A percentile compares a stretch with the other conserved stretches of the same genome.
These are phyloP conservation scores for Acestrorhynchus altus DNA, from an alignment of 2,797 vertebrate genomes.

Conservation along the genomic window DNA sequence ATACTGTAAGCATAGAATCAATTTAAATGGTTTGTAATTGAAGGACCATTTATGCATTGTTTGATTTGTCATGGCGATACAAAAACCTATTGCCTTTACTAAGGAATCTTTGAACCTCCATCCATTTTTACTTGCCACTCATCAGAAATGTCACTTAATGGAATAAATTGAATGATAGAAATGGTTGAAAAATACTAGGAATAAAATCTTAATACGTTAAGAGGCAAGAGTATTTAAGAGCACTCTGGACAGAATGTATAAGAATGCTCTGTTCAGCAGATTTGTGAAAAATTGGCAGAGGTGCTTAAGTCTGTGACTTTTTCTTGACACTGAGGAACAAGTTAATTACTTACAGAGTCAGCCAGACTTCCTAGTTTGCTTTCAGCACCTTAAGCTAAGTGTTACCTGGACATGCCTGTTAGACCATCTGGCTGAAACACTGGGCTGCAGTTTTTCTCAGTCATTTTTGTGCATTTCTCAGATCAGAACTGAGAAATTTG, in stretches of 20 bases:
- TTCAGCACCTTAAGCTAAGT: neutral
- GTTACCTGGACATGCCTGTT: neutral
- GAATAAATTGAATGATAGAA: neutral
- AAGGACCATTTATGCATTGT: too few relatives aligned
- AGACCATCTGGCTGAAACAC: neutral
- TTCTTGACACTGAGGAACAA: slow-evolving; percentile 7
- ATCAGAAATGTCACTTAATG: too few relatives aligned
- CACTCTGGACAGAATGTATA: neutral
- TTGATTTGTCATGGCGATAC: too few relatives aligned
- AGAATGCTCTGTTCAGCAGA: neutral
- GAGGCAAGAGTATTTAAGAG: too few relatives aligned
- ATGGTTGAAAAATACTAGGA: neutral
- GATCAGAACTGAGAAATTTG: too few relatives aligned
- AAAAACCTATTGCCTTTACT: too few relatives aligned
- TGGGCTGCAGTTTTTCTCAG: neutral
- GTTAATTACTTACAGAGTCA: slow-evolving; percentile 18
- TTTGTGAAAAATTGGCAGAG: neutral
- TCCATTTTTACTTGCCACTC: too few relatives aligned
- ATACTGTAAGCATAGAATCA: too few relatives aligned
- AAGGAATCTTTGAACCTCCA: too few relatives aligned
- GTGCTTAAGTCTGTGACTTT: neutral
- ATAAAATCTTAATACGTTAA: neutral
- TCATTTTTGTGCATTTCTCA: too few relatives aligned
- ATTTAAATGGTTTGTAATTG: too few relatives aligned
- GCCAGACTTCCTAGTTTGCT: neutral